These are phyloP conservation scores for Archips crataeganus DNA, from an alignment of 2,888 invertebrate genomes.

Conservation along the genomic window DNA sequence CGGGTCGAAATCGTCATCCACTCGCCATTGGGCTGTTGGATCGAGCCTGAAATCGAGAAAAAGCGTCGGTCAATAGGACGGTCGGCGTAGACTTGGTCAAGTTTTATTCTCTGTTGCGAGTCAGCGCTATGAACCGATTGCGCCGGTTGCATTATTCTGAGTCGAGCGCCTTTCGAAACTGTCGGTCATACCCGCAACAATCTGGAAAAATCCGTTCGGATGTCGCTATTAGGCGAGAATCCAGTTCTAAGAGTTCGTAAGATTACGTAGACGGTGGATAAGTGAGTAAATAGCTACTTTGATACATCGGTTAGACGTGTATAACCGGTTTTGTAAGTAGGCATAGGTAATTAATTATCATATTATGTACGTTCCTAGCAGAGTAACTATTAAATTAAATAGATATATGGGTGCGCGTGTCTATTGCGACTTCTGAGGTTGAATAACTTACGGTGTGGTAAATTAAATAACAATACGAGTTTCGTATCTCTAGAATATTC, in stretches of 20 bases:
- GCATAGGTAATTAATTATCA: constrained; percentile 23
- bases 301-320: constrained; percentile 15
- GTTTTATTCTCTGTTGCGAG: constrained; percentile 11
- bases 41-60: constrained; percentile 73
- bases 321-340: constrained; percentile 35
- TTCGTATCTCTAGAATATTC: constrained; percentile 58
- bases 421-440: neutral
- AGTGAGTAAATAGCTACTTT: neutral
- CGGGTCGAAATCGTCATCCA: constrained; percentile 84
- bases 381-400: neutral
- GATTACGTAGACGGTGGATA: constrained; percentile 25
- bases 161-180: constrained; percentile 38
- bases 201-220: constrained; percentile 18
- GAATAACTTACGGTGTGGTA: neutral
- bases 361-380: constrained; percentile 9
- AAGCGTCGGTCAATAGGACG: constrained; percentile 20
- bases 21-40: constrained; percentile 77
- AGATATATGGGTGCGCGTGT: neutral
- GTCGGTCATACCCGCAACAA: constrained; percentile 16
- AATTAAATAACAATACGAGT: constrained; percentile 13
- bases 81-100: neutral
- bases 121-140: constrained; percentile 25
- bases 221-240: constrained; percentile 20
- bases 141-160: constrained; percentile 36
- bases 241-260: constrained; percentile 29